Conservation (phyloP, 2,797 vertebrate species). For the Meda fulgida region DNA sequence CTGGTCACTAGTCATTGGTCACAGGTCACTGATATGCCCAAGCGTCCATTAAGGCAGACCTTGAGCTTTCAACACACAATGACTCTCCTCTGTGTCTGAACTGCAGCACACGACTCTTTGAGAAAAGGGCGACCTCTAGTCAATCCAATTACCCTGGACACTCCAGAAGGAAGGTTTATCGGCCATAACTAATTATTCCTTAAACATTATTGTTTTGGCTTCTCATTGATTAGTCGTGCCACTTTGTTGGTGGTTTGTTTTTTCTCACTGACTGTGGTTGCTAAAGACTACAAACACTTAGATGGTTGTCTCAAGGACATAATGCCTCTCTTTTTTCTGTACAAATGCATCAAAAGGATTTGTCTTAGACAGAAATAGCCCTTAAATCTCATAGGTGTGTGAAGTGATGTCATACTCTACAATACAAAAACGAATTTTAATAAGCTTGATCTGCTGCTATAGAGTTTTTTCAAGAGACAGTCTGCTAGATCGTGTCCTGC, state of each 20-base stretch:
- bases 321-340: conserved; percentile 52
- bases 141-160: conserved; percentile 37
- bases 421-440: neutral
- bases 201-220: conserved; percentile 34
- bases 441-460: neutral
- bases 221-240: conserved; percentile 17
- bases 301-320: conserved; percentile 40
- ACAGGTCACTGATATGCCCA: conserved; percentile 21
- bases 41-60: neutral
- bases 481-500: neutral
- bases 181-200: conserved; percentile 1
- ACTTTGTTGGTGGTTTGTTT: neutral
- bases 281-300: conserved; percentile 27
- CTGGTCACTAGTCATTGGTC: conserved; percentile 20
- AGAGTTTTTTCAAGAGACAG: neutral
- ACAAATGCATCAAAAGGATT: conserved; percentile 56
- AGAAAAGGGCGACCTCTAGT: conserved; percentile 5
- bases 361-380: conserved; percentile 50
- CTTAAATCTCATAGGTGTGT: conserved; percentile 16
- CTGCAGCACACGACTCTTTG: neutral
- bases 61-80: conserved; percentile 15
- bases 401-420: neutral
- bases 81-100: neutral
- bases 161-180: conserved; percentile 27
- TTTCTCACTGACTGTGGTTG: conserved; percentile 46